Base-by-base conservation (phyloP, 2,797 vertebrate species). In the Arremon brunneinucha region DNA sequence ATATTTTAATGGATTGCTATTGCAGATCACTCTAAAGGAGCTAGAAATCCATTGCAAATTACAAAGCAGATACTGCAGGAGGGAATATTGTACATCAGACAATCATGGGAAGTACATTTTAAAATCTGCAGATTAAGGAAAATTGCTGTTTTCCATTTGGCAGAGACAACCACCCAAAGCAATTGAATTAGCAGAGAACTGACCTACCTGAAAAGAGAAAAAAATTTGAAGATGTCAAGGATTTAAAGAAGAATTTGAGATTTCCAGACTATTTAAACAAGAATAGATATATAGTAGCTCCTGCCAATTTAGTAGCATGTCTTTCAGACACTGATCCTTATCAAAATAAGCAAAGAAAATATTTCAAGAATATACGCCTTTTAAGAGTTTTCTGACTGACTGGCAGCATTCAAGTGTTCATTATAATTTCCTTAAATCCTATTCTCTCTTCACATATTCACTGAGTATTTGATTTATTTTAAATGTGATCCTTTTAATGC, bases 91-190 rank as follows among this genome's bases (percentile, higher is more conserved):
- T 64, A n/a, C 12, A 87, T 49, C 17, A 93, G 56, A 41, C 79
- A 95, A 94, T 94, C 71, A 70, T 37, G 88, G 56, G 55, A 94
- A 95, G 94, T 74, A 80, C 28, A 68, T 84, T 90, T 95, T 81
- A 85, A 84, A 84, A 96, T 12, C 75, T 88, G 57, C n/a, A 92
- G 83, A 95, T 90, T 94, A 96, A 92, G 85, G 62, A 95, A 90
- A 97, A 94, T 93, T 94, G 89, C 17, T 87, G 34, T 62, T 96
- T 96, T 94, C 44, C 87, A 59, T 94, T 89, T 83, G 85, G 44
- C 53, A 92, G 70, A 89, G 94, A 83, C 70, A 96, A 77, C 57
- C 50, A 89, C 74, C 22, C 52, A 93, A 94, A 96, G 88, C 83
- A 87, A 86, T 24, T 83, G 12, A 77, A 43, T 47, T 87, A 83